Base-by-base conservation (phyloP, 2,888 invertebrate genomes). In the Cheilosia scutellata region DNA sequence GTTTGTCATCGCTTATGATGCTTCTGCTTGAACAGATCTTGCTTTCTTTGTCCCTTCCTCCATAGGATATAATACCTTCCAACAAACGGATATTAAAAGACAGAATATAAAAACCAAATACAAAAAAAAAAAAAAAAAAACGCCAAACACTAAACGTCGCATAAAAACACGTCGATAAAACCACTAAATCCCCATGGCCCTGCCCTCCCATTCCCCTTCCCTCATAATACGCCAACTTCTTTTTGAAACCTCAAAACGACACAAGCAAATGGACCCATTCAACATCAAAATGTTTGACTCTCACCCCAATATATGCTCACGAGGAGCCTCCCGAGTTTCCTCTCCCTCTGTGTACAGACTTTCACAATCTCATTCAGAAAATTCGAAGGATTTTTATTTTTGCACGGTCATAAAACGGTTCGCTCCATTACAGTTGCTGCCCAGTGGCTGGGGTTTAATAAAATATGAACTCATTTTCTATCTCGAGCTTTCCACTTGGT, bases 391-490 rank as follows among this genome's bases (percentile, higher is more conserved):
- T 49, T 76, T 72, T 72, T 58, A 79, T 71, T 72, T 72, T 44
- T 82, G 80, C 71, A 82, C 62, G 68, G 72, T 71, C 72, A 86
- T 86, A 76, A 77, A 86, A 80, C 80, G 76, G 60, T 86, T 80
- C 80, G 76, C 76, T 72, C 86, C 76, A 86, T 86, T 86, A 80
- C 76, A 80, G 70, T 77, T 80, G 76, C 76, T 80, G 80, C 76
- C 86, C 77, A 77, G 72, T 80, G 77, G 62, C 58, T 82, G 62
- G 63, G 63, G 62, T 76, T 86, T 76, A 76, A 77, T 86, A 86
- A 86, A 82, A 82, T 86, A 86, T 76, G 86, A 86, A 86, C 80
- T 86, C 86, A 80, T 80, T 80, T 86, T 86, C 86, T 86, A 86
- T 86, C 86, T 86, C 55, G 51, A 80, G 80, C 68, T 82, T 86